Evolutionary conservation across 2,113 vertebrate species (phyloP).

Genomic region (Sylvilagus bachmani): DNA sequence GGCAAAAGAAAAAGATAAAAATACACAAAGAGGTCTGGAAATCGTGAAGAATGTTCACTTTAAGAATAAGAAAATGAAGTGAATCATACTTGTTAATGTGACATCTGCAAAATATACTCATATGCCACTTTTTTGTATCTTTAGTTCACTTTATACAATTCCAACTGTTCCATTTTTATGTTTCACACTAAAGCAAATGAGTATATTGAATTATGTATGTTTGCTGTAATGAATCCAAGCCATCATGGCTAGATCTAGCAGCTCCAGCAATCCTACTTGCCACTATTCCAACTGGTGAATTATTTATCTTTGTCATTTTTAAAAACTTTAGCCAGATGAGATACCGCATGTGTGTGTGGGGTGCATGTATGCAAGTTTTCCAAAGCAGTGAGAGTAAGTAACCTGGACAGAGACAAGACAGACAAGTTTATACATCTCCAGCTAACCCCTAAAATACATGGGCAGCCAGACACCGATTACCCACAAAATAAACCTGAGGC

Average conservation of each 20-base stretch:
- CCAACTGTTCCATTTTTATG: neutral
- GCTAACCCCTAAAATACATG: neutral
- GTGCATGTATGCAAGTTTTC: neutral
- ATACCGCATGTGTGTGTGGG: neutral
- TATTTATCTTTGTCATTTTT: slow-evolving; percentile 4
- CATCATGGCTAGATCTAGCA: neutral
- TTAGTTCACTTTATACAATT: slow-evolving; percentile 16
- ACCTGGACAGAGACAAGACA: neutral
- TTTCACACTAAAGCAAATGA: slow-evolving; percentile 29
- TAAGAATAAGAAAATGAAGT: slow-evolving; percentile 55
- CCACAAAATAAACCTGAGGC: slow-evolving; percentile 51
- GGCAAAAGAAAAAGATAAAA: neutral
- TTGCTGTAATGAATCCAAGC: neutral
- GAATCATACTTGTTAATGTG: neutral
- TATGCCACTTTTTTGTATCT: slow-evolving; percentile 1
- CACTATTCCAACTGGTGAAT: neutral
- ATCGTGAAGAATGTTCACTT: slow-evolving; percentile 45
- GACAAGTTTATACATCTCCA: neutral
- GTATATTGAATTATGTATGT: neutral
- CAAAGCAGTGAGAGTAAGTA: neutral
- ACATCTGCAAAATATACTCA: slow-evolving; percentile 62
- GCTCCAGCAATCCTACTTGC: neutral
- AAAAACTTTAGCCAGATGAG: slow-evolving; percentile 1
- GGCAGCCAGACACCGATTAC: slow-evolving; percentile 6
- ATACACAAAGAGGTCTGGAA: slow-evolving; percentile 3